Conservation (phyloP, 92 coral and sea anemone genomes). For the Palythoa caribaeorum region DNA sequence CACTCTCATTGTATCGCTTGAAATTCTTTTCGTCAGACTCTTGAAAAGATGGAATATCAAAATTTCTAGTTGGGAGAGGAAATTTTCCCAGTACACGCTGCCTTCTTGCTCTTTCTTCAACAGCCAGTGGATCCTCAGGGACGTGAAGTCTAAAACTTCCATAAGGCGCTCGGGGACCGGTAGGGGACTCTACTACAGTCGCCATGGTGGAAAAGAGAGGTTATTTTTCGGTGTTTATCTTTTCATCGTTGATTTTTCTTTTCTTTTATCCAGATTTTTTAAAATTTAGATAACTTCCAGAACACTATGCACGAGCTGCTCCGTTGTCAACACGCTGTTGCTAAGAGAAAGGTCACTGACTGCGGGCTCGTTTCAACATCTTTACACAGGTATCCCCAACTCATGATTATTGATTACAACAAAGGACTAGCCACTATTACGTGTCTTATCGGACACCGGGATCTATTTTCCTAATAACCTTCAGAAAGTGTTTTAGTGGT, state of each 20-base stretch:
- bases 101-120: slow-evolving; percentile 77
- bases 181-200: slow-evolving; percentile 59
- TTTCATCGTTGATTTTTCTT: background rate
- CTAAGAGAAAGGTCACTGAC: slow-evolving; percentile 59
- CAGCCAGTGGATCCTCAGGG: slow-evolving; percentile 82
- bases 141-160: slow-evolving; percentile 87
- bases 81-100: slow-evolving; percentile 81
- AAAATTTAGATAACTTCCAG: slow-evolving; percentile 41
- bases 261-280: background rate
- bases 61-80: slow-evolving; percentile 68
- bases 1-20: slow-evolving; percentile 71
- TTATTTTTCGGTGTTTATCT: background rate
- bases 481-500: too few species aligned
- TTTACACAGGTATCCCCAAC: too few species aligned
- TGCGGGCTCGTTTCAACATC: slow-evolving; percentile 39
- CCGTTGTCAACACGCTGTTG: slow-evolving; percentile 91
- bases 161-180: slow-evolving; percentile 75
- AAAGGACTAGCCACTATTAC: too few species aligned
- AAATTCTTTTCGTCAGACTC: slow-evolving; percentile 80
- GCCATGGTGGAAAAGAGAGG: slow-evolving; percentile 39
- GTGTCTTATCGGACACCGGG: too few species aligned
- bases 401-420: too few species aligned
- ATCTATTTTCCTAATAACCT: too few species aligned
- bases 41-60: slow-evolving; percentile 81
- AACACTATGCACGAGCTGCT: slow-evolving; percentile 58